Evolutionary conservation across 2,797 vertebrate species (phyloP).

Genomic region (Antrozous pallidus): DNA sequence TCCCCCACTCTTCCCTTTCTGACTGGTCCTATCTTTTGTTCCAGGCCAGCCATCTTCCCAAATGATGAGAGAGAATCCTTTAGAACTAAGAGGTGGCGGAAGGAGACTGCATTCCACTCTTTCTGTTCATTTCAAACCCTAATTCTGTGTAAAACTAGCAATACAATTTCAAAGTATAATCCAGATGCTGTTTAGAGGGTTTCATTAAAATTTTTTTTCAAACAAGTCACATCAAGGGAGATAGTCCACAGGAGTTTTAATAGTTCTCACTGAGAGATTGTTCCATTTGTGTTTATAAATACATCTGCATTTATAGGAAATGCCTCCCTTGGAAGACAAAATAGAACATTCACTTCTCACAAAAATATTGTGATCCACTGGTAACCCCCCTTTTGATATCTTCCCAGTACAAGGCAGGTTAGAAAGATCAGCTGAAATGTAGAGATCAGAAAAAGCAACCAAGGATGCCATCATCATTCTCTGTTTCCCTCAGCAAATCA

Average conservation of each 20-base stretch:
- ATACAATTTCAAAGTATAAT: background rate
- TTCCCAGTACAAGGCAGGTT: background rate
- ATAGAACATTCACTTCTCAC: background rate
- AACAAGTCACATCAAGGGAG: background rate
- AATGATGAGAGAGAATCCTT: background rate
- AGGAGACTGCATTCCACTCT: background rate
- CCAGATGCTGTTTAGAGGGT: background rate
- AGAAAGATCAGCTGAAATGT: background rate
- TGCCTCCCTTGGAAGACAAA: background rate
- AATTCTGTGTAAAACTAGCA: background rate
- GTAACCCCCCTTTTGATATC: background rate
- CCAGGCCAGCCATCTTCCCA: background rate
- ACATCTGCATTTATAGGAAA: background rate
- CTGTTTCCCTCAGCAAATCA: background rate
- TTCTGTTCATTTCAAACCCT: background rate
- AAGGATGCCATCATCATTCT: background rate
- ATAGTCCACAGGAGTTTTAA: background rate
- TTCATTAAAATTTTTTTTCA: background rate
- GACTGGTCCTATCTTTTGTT: background rate
- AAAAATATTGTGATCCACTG: background rate
- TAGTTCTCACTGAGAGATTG: background rate
- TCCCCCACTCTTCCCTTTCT: rapidly evolving
- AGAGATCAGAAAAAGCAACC: background rate
- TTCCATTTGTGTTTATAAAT: background rate
- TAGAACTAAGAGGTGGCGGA: background rate